A percentile compares a stretch with the other conserved stretches of the same genome.
Evolutionary conservation across 2,113 vertebrate genomes (phyloP).

Genomic region (Oplegnathus fasciatus): DNA sequence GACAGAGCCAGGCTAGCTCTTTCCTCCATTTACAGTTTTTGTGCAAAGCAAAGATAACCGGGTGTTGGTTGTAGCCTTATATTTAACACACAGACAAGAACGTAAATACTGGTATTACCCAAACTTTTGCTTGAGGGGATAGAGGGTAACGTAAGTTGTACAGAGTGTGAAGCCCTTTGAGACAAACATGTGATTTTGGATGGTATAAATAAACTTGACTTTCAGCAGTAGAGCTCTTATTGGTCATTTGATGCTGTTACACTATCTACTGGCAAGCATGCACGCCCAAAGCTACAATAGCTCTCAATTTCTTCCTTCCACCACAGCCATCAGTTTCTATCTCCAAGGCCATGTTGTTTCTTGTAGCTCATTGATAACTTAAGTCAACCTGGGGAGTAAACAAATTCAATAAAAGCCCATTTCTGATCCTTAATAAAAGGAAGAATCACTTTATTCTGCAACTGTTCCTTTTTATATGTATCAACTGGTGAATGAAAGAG

Average conservation of each 20-base stretch:
- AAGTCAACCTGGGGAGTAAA: conserved; percentile 45
- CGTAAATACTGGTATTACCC: neutral
- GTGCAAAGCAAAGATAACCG: neutral
- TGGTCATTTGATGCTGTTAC: neutral
- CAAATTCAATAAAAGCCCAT: conserved; percentile 28
- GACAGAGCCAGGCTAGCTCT: too few species aligned
- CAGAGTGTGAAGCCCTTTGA: neutral
- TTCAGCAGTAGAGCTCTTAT: neutral
- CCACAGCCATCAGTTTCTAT: conserved; percentile 12
- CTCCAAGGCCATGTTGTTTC: conserved; percentile 21
- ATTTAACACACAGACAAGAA: neutral
- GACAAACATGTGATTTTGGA: neutral
- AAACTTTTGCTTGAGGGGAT: neutral
- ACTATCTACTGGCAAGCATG: neutral
- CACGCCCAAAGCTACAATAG: neutral
- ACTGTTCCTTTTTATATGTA: conserved; percentile 8
- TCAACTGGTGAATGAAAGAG: conserved; percentile 38
- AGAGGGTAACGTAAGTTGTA: neutral
- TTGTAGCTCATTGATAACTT: conserved; percentile 17
- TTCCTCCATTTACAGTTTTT: neutral
- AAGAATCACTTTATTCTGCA: conserved; percentile 4
- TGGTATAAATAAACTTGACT: neutral
- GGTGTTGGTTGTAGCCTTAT: neutral
- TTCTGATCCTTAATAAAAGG: conserved; percentile 34
- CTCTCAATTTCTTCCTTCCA: neutral